These are phyloP conservation scores for Hydrolagus colliei DNA, from an alignment of 2,797 vertebrate genomes.

Conservation along the genomic window DNA sequence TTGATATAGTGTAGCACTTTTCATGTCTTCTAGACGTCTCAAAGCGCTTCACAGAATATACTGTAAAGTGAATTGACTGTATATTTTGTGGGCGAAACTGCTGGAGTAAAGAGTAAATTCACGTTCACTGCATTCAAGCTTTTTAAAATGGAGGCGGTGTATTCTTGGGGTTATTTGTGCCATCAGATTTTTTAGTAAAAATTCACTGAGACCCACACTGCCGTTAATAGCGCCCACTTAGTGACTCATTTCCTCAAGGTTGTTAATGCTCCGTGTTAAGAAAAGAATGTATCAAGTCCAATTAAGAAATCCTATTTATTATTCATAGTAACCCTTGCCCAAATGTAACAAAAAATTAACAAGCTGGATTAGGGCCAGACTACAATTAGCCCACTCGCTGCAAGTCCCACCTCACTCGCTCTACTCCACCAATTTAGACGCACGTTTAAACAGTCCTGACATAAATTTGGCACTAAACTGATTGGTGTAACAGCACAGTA, in stretches of 20 bases:
- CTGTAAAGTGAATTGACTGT: too few relatives aligned
- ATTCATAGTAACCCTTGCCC: conserved; percentile 6
- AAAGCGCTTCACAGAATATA: too few relatives aligned
- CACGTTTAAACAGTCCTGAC: background rate
- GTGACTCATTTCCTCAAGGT: conserved; percentile 7
- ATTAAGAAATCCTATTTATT: conserved; percentile 11
- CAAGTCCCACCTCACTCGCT: background rate
- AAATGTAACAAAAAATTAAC: conserved; percentile 18
- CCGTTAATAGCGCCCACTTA: conserved; percentile 3
- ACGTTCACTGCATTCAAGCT: background rate
- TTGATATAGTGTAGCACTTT: too few relatives aligned
- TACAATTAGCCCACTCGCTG: background rate
- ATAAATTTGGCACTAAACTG: conserved; percentile 3
- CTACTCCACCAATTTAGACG: background rate
- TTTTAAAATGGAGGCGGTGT: background rate
- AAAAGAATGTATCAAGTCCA: background rate
- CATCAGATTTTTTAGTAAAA: background rate
- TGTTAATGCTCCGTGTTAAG: conserved; percentile 6
- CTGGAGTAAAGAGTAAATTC: background rate
- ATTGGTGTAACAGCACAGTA: background rate
- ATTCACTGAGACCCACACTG: background rate
- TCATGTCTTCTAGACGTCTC: too few relatives aligned
- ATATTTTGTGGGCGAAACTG: background rate
- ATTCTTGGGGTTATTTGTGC: background rate
- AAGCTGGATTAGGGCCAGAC: background rate